Base-by-base conservation (phyloP, 2,797 vertebrate genomes). In the Diplodus sargus region DNA sequence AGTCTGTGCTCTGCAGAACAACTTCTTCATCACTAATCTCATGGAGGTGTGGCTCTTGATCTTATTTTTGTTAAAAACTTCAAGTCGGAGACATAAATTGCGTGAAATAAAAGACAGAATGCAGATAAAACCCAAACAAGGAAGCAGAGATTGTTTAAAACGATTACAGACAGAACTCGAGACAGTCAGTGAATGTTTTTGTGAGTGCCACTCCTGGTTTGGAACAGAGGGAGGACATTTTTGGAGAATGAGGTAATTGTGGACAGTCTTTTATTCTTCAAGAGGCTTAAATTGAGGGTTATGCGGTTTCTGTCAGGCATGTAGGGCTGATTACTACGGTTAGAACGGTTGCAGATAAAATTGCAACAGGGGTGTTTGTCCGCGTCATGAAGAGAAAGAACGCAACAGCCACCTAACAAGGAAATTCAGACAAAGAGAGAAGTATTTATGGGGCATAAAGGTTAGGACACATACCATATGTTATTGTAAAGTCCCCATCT, bases 21-120 rank as follows among this genome's bases (percentile, higher is more conserved):
- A 99, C 93, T 98, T 98, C 93, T 98, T 99, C 94, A 98, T 99
- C 94, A 97, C 97, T 81, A 98, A 97, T 92, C 96, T 99, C 60
- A 98, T 99, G 97, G 98, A 99, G 94, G 94, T 95, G 49, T 58
- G 91, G 51, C 42, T 60, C 51, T 77, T 57, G 28, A 34, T 69
- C 6, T 5, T 10, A 2, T 10, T 39, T 53, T 59, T 45, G 30
- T 54, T 39, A 2, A 10, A 25, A 2, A 20, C 53, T 22, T 76
- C 18, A 34, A 20, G 47, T 20, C 52, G 30, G 2, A 69, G 2
- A 69, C 54, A 77, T 60, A 49, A 1, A 59, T 67, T 12, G 39
- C 48, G 54, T 1, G 42, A 23, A 81, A 71, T 15, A 68, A 62
- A 56, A 5, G 7, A 57, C 13, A 34, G 61, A 57, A 22, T 5